Percentiles rank a stretch among this genome's conserved stretches.
Conservation (phyloP, 2,797 vertebrate genomes). For the Crax fasciolata region DNA sequence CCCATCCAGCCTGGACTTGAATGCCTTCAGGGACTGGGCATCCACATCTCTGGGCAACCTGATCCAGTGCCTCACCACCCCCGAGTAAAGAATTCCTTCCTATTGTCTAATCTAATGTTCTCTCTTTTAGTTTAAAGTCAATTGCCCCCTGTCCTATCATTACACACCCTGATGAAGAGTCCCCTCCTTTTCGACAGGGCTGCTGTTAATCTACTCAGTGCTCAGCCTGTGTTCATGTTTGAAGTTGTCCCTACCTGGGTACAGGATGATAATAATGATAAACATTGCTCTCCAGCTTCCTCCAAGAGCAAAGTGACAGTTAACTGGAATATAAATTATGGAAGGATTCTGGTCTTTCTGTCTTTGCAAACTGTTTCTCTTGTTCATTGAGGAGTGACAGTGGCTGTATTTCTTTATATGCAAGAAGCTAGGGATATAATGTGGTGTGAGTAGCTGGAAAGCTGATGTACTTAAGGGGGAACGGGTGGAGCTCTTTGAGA, state of each 20-base stretch:
- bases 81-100: background rate
- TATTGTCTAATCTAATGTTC: background rate
- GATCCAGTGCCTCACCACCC: background rate
- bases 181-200: background rate
- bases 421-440: background rate
- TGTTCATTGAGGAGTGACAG: background rate
- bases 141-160: background rate
- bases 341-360: background rate
- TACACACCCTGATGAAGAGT: background rate
- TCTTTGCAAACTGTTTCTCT: background rate
- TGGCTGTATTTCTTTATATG: background rate
- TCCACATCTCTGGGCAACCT: background rate
- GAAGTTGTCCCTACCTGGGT: background rate
- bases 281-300: background rate
- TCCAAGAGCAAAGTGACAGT: background rate
- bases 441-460: fast-evolving
- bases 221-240: background rate
- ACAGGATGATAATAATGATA: background rate
- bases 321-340: background rate
- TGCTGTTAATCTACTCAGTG: background rate
- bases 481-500: background rate
- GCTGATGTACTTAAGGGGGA: background rate
- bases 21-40: background rate
- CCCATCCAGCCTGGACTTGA: background rate
- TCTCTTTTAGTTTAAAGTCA: background rate